Base-by-base conservation (phyloP, 2,113 vertebrate genomes). In the Esox niger region DNA sequence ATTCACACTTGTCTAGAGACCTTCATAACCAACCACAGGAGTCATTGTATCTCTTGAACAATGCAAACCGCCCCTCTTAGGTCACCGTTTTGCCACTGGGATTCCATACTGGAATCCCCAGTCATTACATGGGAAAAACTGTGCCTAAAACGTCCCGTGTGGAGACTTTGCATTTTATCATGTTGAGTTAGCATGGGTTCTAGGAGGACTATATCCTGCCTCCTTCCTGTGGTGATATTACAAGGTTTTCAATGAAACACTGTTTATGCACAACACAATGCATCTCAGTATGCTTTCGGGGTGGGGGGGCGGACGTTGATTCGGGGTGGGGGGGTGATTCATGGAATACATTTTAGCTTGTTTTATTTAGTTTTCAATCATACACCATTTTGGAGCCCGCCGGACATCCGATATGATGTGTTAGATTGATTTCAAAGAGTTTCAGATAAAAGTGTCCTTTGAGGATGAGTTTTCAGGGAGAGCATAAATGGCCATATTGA, bases 91-190 rank as follows among this genome's bases (percentile, higher is more conserved):
- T 15, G 38, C 11, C 11, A 43, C 13, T 43, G 17, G 3, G 3
- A 15, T 43, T 10, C 15, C 38, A 17, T 43, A 43, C 3, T 15
- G 0, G 3, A n/a, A n/a, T n/a, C n/a, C 38, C 38, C 38, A 17
- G 38, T 43, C 38, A 56, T 70, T 69, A 65, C 13, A 26, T 5
- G 46, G 64, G 52, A 78, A n/a, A 62, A 33, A 47, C 4, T 38
- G 62, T 68, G 69, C 72, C 64, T 78, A 68, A 74, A 55, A 25
- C 33, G 57, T 68, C 17, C 43, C 32, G 23, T 47, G n/a, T 68
- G 64, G 74, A 62, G 59, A 62, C 11, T 30, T 1, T 17, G 9
- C 23, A 33, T 0, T 1, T 62, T 46, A 11, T 69, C 26, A 20
- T 74, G 30, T n/a, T 68, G 49, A 13, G 4, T 32, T 17, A 43